Conservation (phyloP, 2,113 vertebrate species). For the Abramis brama region DNA sequence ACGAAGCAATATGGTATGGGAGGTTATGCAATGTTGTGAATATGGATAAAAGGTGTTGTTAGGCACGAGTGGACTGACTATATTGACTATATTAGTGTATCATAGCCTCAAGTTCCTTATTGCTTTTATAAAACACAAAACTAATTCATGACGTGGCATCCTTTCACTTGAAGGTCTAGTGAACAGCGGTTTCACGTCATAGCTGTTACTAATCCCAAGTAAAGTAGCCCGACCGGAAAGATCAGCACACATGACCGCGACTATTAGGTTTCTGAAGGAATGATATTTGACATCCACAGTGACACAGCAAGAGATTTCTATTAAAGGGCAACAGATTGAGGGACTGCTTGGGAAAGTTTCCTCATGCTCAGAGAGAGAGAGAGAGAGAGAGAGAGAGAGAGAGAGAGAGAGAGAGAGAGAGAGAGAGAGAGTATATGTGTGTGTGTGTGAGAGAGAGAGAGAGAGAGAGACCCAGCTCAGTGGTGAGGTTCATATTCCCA, state of each 20-base stretch:
- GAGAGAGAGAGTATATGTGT: neutral
- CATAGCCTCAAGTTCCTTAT: no score
- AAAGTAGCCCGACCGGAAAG: slow-evolving; percentile 63
- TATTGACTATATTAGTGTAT: no score
- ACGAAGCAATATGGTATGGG: no score
- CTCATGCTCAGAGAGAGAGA: slow-evolving; percentile 30
- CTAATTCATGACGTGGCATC: no score
- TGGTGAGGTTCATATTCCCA: slow-evolving; percentile 58
- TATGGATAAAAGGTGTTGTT: no score
- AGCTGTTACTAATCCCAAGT: slow-evolving; percentile 57
- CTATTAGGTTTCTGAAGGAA: slow-evolving; percentile 47
- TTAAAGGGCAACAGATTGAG: slow-evolving; percentile 49
- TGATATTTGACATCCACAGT: slow-evolving; percentile 41
- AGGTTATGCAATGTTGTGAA: no score
- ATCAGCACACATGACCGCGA: neutral
- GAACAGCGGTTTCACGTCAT: neutral
- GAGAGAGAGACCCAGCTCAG: slow-evolving; percentile 51
- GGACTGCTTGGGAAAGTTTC: slow-evolving; percentile 44
- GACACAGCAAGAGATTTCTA: slow-evolving; percentile 39
- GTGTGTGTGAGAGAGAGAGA: neutral
- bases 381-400: neutral
- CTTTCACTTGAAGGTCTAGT: neutral
- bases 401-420: neutral
- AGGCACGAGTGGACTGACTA: no score
- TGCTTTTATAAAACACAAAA: no score